These are phyloP conservation scores for Phrynosoma platyrhinos DNA, from an alignment of 2,113 vertebrate genomes.

Conservation along the genomic window DNA sequence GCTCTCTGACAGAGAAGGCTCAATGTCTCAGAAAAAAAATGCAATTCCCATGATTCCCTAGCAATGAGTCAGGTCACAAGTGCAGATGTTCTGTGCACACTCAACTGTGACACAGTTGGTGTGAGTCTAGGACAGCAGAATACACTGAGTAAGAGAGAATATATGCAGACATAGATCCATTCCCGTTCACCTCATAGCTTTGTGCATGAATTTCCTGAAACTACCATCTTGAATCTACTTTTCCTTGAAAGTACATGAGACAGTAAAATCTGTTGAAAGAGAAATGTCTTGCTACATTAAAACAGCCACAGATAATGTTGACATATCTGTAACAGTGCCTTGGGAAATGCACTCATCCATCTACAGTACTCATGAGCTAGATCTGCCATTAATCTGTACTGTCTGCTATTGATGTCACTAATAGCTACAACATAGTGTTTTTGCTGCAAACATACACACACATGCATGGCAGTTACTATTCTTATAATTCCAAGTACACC, in stretches of 20 bases:
- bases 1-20: too few species aligned
- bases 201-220: neutral
- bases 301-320: slow-evolving; percentile 79
- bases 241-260: neutral
- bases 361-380: neutral
- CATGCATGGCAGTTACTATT: neutral
- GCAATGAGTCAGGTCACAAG: too few species aligned
- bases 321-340: slow-evolving; percentile 81
- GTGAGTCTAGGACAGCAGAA: neutral
- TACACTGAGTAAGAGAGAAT: neutral
- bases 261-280: neutral
- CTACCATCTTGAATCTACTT: neutral
- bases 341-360: slow-evolving; percentile 79
- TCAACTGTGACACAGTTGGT: neutral
- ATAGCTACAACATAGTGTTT: slow-evolving; percentile 9
- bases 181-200: neutral
- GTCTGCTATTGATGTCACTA: slow-evolving; percentile 1
- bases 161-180: neutral
- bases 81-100: neutral
- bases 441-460: neutral
- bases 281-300: slow-evolving; percentile 75
- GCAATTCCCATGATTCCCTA: too few species aligned
- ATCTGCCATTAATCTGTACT: neutral
- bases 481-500: neutral
- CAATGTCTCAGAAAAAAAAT: too few species aligned